Evolutionary conservation across 2,888 invertebrate genomes (phyloP), one percentile per base, ranked within the genome.

Genomic region (Corbicula japonica): DNA sequence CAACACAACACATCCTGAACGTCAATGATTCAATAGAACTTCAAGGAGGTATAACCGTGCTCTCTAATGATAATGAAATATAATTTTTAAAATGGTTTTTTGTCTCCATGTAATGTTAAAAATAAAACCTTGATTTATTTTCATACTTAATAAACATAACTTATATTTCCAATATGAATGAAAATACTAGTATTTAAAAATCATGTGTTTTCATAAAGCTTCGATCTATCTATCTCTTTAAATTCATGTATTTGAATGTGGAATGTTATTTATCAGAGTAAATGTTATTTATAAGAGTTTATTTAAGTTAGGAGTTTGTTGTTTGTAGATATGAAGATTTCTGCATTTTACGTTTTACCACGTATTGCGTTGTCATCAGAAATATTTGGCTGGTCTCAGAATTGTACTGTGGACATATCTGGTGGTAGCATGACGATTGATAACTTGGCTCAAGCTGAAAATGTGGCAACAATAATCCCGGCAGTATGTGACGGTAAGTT

Each of bases 401-500:
- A 60, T 1, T 74, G 74, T 26, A n/a, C 23, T 28, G 58, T 60
- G n/a, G 8, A 30, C 8, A 48, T 60, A 8, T 21, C 60, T 28
- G 58, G 48, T 10, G 34, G 35, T n/a, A 15, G 35, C 32, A 2
- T 54, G 12, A 66, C 65, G n/a, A 66, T 65, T 56, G 66, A 74
- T 15, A 23, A 35, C 18, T 34, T 74, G 10, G 66, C 60, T 8
- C 34, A 58, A 28, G 28, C 21, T 6, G 30, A 32, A 30, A 41
- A 38, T 44, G 48, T 50, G 18, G 35, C 6, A 5, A 32, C 66
- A 15, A 38, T 41, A n/a, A 66, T 74, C n/a, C 74, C 74, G 0
- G 66, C 74, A 12, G 54, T 65, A 30, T 74, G 74, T 32, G 74
- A 74, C 30, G 60, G 74, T 73, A 44, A 1, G 21, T n/a, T n/a